phyloP scores from a whole-genome alignment of 2,888 invertebrate genomes.

The Pterobdella sp. region DNA sequence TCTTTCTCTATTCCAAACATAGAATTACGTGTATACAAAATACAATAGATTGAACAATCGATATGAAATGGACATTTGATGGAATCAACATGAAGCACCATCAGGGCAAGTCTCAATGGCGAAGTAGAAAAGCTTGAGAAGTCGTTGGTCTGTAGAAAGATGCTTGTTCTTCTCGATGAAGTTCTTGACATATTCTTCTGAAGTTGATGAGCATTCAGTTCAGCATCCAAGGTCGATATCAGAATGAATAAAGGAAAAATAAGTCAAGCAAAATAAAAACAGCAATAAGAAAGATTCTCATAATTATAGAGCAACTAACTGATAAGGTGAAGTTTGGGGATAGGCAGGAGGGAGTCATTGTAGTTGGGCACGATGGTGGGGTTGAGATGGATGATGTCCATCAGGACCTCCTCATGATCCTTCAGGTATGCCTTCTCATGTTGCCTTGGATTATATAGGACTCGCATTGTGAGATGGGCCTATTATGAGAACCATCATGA shows the following conservation, averaged over 20 bases:
- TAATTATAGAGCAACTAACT: neutral
- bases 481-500: too few species aligned
- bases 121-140: neutral
- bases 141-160: neutral
- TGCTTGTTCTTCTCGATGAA: neutral
- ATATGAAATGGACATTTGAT: too few species aligned
- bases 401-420: slow-evolving; percentile 7
- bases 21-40: too few species aligned
- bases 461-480: too few species aligned
- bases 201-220: neutral
- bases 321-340: neutral
- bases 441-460: neutral
- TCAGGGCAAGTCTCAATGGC: neutral
- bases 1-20: too few species aligned
- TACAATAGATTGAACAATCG: too few species aligned
- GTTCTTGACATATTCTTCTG: slow-evolving; percentile 9
- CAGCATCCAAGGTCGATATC: neutral
- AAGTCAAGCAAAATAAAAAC: neutral
- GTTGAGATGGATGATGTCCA: slow-evolving; percentile 13
- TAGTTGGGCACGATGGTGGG: slow-evolving; percentile 13
- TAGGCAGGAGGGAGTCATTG: neutral
- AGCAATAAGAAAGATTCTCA: neutral
- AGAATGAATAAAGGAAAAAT: neutral
- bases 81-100: neutral
- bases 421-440: slow-evolving; percentile 11